Conservation (phyloP, 2,797 vertebrate genomes). For the Lycodopsis pacificus region DNA sequence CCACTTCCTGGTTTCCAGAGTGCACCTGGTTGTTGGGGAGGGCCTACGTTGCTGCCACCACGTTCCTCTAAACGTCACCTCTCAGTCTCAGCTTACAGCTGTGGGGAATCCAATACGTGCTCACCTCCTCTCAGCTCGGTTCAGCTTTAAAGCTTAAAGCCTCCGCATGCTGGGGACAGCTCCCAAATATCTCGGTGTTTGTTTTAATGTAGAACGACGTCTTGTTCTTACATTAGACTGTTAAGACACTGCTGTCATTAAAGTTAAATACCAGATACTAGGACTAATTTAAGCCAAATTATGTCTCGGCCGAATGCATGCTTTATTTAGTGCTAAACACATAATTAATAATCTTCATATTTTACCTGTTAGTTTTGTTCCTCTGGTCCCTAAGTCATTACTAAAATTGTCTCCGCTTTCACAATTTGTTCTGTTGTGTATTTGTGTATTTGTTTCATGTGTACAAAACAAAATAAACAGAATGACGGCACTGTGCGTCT, state of each 20-base stretch:
- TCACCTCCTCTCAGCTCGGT: conserved; percentile 5
- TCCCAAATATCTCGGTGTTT: neutral
- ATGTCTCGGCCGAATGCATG: neutral
- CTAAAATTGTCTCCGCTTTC: neutral
- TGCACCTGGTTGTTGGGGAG: neutral
- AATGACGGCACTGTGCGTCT: neutral
- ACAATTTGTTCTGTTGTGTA: no score
- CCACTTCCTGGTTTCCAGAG: conserved; percentile 11
- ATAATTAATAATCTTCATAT: neutral
- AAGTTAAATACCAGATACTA: neutral
- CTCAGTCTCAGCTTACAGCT: conserved; percentile 60
- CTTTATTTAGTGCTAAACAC: neutral
- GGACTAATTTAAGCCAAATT: no score
- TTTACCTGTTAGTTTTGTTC: neutral
- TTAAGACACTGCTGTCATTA: neutral
- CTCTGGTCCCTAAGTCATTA: neutral
- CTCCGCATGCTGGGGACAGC: neutral
- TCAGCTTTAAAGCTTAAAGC: neutral
- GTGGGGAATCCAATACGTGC: conserved; percentile 35
- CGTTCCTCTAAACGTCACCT: conserved; percentile 38
- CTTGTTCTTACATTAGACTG: neutral
- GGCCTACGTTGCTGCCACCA: conserved; percentile 41
- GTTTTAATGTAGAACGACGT: neutral
- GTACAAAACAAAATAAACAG: neutral
- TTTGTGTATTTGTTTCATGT: neutral